These are phyloP conservation scores for Neomorphus geoffroyi DNA, from an alignment of 2,797 vertebrate genomes.

Conservation along the genomic window DNA sequence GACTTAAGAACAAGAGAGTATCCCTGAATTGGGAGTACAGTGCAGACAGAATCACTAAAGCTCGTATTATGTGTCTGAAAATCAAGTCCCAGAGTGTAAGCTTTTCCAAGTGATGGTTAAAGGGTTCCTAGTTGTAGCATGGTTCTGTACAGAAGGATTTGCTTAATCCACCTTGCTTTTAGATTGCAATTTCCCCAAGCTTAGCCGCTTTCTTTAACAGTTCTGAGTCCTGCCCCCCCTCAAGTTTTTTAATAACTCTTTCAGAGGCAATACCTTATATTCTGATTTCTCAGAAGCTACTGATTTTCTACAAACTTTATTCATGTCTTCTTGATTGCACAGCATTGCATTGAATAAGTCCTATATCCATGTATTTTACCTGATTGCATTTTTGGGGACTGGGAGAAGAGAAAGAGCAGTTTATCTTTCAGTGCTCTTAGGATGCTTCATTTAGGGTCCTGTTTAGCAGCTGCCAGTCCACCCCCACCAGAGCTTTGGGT, in stretches of 20 bases:
- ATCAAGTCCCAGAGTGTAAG: slow-evolving; percentile 57
- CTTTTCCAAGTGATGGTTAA: slow-evolving; percentile 58
- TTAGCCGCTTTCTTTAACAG: slow-evolving; percentile 68
- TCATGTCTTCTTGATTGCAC: neutral
- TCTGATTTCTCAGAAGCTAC: slow-evolving; percentile 45
- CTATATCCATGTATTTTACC: neutral
- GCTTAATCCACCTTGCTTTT: slow-evolving; percentile 70
- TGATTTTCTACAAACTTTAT: slow-evolving; percentile 22
- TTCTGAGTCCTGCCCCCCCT: slow-evolving; percentile 44
- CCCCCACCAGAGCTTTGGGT: neutral
- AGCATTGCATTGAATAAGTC: neutral
- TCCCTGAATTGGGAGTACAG: slow-evolving; percentile 48
- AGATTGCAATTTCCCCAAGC: slow-evolving; percentile 70
- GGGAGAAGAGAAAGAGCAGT: neutral
- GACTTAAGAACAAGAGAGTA: slow-evolving; percentile 53
- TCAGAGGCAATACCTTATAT: slow-evolving; percentile 35
- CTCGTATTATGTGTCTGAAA: slow-evolving; percentile 60
- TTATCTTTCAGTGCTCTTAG: neutral
- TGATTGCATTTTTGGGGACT: neutral
- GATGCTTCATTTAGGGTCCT: neutral
- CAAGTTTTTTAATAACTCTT: slow-evolving; percentile 52
- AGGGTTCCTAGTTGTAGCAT: slow-evolving; percentile 63
- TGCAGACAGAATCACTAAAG: slow-evolving; percentile 61
- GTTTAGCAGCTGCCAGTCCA: neutral
- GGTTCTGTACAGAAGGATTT: slow-evolving; percentile 70